A percentile compares a stretch with the other conserved stretches of the same genome.
These are phyloP conservation scores for Tipula lateralis DNA, from an alignment of 2,888 invertebrate species.

Conservation along the genomic window DNA sequence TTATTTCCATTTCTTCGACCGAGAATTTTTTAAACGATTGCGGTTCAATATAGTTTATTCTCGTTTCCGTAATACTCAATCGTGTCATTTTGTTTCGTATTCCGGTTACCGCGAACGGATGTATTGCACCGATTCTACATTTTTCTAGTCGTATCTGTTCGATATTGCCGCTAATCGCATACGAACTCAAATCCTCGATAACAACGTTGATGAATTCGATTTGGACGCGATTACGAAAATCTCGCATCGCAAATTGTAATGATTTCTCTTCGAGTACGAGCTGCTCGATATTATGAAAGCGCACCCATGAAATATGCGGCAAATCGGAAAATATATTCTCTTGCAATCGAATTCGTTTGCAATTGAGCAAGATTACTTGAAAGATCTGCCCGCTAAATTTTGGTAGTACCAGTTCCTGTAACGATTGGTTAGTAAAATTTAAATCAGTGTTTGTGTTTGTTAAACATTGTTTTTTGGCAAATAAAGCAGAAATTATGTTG, in stretches of 20 bases:
- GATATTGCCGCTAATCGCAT: constrained; percentile 67
- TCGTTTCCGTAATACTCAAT: constrained; percentile 59
- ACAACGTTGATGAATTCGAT: constrained; percentile 49
- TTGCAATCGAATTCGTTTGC: constrained; percentile 57
- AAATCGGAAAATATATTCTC: constrained; percentile 57
- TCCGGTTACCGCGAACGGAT: constrained; percentile 71
- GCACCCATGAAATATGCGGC: constrained; percentile 58
- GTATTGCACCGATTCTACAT: constrained; percentile 58
- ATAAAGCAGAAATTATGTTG: not conserved
- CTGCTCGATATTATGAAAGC: constrained; percentile 58
- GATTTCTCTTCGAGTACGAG: constrained; percentile 59
- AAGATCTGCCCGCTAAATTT: constrained; percentile 46
- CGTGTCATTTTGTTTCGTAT: constrained; percentile 58
- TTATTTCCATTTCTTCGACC: constrained; percentile 59
- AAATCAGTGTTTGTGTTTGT: not conserved
- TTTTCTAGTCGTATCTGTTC: constrained; percentile 62
- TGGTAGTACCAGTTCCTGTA: constrained; percentile 58
- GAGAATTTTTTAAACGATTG: constrained; percentile 74
- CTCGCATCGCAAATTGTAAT: constrained; percentile 55
- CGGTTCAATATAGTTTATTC: constrained; percentile 56
- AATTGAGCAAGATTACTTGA: constrained; percentile 62
- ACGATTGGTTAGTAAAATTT: constrained; percentile 28
- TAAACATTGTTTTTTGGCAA: not conserved
- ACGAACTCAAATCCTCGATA: constrained; percentile 54
- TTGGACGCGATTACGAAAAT: constrained; percentile 45